These are phyloP conservation scores for Julus scanicus DNA, from an alignment of 2,888 invertebrate species.

Conservation along the genomic window DNA sequence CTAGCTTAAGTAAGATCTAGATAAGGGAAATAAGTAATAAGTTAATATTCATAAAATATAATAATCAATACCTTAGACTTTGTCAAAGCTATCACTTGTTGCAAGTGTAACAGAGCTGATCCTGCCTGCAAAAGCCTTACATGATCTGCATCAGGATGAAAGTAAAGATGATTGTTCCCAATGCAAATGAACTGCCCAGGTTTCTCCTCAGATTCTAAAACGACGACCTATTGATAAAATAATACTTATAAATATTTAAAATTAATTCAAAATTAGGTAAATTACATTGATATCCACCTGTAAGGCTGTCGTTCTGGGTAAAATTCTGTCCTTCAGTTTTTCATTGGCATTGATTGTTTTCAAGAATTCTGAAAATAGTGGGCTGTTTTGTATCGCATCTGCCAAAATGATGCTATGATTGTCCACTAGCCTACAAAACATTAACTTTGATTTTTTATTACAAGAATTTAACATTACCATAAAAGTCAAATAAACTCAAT, in stretches of 20 bases:
- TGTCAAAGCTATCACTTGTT: slow-evolving; percentile 69
- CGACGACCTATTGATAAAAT: slow-evolving; percentile 59
- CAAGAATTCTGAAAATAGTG: slow-evolving; percentile 58
- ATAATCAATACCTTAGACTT: slow-evolving; percentile 61
- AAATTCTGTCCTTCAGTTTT: slow-evolving; percentile 65
- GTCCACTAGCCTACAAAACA: slow-evolving; percentile 54
- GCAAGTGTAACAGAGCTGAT: slow-evolving; percentile 77
- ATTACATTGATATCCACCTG: slow-evolving; percentile 67
- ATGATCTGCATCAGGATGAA: slow-evolving; percentile 90
- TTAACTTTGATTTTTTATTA: neutral
- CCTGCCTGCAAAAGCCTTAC: slow-evolving; percentile 87
- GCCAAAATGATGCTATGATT: slow-evolving; percentile 58
- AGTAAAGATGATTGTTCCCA: slow-evolving; percentile 93
- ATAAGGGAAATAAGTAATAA: no score
- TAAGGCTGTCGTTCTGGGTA: slow-evolving; percentile 75
- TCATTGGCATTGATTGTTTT: slow-evolving; percentile 59
- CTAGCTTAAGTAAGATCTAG: neutral
- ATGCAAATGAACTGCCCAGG: slow-evolving; percentile 63
- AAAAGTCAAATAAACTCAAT: slow-evolving; percentile 20
- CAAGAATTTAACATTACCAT: neutral
- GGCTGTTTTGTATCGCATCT: slow-evolving; percentile 59
- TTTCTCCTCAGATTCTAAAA: slow-evolving; percentile 60
- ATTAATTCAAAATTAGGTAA: neutral
- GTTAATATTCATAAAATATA: neutral
- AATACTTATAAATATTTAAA: neutral